These are phyloP conservation scores for Heterodera schachtii DNA, from an alignment of 1,140 invertebrate genomes.

Conservation along the genomic window DNA sequence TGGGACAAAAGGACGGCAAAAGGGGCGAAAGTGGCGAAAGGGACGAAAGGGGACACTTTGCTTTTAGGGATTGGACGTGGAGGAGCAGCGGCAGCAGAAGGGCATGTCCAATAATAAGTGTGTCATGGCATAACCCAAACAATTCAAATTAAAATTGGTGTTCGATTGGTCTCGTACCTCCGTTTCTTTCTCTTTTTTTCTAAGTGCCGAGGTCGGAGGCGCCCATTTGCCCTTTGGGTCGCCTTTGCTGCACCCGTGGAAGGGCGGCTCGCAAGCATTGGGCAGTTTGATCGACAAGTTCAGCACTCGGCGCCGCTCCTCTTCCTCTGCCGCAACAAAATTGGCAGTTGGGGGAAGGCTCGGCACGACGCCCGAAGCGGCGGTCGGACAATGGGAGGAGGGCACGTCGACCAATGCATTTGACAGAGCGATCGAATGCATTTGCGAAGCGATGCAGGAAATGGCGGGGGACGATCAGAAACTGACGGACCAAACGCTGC, in stretches of 20 bases:
- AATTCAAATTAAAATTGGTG: too few relatives aligned
- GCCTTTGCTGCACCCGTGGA: conserved; percentile 28
- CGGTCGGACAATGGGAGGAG: background rate
- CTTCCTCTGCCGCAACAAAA: conserved; percentile 22
- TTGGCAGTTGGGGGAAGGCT: background rate
- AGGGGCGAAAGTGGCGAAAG: background rate
- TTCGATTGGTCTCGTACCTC: background rate
- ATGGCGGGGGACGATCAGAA: background rate
- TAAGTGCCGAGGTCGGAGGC: conserved; percentile 1
- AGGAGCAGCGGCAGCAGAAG: conserved; percentile 5
- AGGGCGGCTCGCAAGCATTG: conserved; percentile 19
- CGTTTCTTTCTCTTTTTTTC: background rate
- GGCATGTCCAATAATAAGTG: too few relatives aligned
- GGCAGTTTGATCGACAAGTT: conserved; percentile 41
- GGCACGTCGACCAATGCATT: conserved; percentile 17
- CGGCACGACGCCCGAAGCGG: background rate
- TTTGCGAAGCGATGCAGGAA: conserved; percentile 16
- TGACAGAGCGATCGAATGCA: conserved; percentile 24
- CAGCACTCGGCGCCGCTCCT: conserved; percentile 38
- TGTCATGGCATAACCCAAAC: too few relatives aligned
- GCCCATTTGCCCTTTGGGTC: conserved; percentile 25
- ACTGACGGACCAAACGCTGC: background rate
- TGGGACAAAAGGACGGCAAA: conserved; percentile 1
- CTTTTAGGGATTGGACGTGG: conserved; percentile 26
- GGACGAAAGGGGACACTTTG: background rate